phyloP scores from a whole-genome alignment of 2,113 vertebrate species.

The Campylomormyrus numenius region DNA sequence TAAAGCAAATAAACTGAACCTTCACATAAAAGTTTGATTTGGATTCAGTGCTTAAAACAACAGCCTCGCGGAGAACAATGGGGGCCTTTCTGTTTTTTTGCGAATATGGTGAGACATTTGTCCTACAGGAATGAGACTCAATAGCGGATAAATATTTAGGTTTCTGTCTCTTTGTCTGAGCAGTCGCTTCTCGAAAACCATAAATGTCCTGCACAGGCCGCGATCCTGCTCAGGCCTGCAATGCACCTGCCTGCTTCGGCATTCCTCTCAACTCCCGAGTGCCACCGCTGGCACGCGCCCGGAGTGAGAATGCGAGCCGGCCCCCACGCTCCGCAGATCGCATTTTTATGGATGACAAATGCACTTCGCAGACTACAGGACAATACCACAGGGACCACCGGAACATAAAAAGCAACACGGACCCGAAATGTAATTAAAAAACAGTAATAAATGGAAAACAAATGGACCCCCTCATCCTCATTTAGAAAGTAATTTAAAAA shows the following conservation, averaged over 20 bases:
- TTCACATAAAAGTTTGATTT: slow-evolving; percentile 22
- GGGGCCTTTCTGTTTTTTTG: slow-evolving; percentile 11
- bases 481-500: slow-evolving; percentile 1
- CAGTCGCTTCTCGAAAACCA: slow-evolving; percentile 20
- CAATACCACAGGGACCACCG: neutral
- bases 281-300: neutral
- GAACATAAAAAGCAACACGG: too few species aligned
- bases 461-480: neutral
- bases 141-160: slow-evolving; percentile 29
- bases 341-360: neutral
- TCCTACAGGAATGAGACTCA: slow-evolving; percentile 16
- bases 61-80: slow-evolving; percentile 30
- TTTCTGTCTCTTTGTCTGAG: slow-evolving; percentile 33
- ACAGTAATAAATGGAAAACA: neutral
- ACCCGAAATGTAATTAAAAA: neutral
- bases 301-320: neutral
- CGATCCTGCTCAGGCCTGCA: slow-evolving; percentile 22
- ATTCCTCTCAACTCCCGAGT: neutral
- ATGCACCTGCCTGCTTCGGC: slow-evolving; percentile 29
- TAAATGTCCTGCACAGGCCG: slow-evolving; percentile 22
- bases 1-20: slow-evolving; percentile 16
- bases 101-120: slow-evolving; percentile 19
- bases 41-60: slow-evolving; percentile 10
- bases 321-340: neutral
- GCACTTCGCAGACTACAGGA: neutral